Evolutionary conservation across 1,140 invertebrate species (phyloP).

Genomic region (Calliphora vicina): DNA sequence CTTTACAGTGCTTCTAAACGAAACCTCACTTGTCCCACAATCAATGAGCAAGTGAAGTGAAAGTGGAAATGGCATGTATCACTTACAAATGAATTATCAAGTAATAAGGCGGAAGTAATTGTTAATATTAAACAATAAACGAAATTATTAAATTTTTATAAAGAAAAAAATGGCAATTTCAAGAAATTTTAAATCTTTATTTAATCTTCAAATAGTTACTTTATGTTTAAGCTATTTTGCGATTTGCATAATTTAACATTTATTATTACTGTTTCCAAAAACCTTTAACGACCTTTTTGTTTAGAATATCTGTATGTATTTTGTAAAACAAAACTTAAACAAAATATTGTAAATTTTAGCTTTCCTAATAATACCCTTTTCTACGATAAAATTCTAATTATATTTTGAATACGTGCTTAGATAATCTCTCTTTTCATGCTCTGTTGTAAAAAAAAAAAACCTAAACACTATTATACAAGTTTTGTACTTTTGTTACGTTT

Average conservation of each 20-base stretch:
- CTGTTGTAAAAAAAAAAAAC: too few species aligned
- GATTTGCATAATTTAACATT: neutral
- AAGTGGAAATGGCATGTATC: conserved; percentile 6
- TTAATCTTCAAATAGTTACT: too few species aligned
- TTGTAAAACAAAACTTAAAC: too few species aligned
- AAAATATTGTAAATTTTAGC: neutral
- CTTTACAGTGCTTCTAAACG: neutral
- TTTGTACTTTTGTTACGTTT: neutral
- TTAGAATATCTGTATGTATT: too few species aligned
- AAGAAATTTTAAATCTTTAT: too few species aligned
- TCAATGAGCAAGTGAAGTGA: neutral
- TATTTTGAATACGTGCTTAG: conserved; percentile 24
- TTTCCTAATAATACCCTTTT: neutral
- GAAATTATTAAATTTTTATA: neutral
- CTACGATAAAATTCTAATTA: conserved; percentile 26
- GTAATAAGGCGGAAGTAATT: conserved; percentile 33
- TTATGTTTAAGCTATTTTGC: neutral
- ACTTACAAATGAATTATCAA: conserved; percentile 31
- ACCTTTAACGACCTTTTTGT: neutral
- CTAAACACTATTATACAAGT: neutral
- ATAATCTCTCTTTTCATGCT: neutral
- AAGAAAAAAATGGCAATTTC: too few species aligned
- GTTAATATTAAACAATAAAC: conserved; percentile 8
- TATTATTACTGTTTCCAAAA: neutral
- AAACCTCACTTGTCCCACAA: neutral